Base-by-base conservation (phyloP, 2,888 invertebrate genomes). In the Caenorhabditis sp. region DNA sequence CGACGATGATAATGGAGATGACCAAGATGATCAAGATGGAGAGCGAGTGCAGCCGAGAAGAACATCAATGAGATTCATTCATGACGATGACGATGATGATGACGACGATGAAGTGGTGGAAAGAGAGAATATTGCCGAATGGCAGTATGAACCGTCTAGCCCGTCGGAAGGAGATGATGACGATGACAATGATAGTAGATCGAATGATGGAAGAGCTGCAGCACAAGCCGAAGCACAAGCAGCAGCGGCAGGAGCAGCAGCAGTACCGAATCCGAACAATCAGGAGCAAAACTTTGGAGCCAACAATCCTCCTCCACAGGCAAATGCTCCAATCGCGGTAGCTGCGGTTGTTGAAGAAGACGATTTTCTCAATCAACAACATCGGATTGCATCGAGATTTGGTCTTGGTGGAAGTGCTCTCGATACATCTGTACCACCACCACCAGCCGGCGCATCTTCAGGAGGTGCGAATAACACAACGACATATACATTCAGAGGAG, bases 21-120 rank as follows among this genome's bases (percentile, higher is more conserved):
- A 78, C n/a, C 76, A 64, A 27, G 78, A 77, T 23, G 61, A 74
- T 36, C 70, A 64, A 43, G 75, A 52, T 1, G 75, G 70, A 49
- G 68, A 61, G 36, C 63, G 56, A 27, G 59, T 43, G 23, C n/a
- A n/a, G 21, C 12, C 3, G n/a, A 49, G 12, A 12, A 2, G 17
- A 5, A 17, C 5, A 3, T 3, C 53, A 25, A 25, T 59, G 21
- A 25, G 38, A 57, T 38, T 36, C 12, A 38, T 43, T 25, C 25
- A 50, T 25, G 58, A 43, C 20, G 53, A 36, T 10, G 50, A 73
- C 31, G 73, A 57, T 17, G 21, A 63, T 43, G 69, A 66, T 12
- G 65, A 56, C 1, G 64, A n/a, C 5, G 64, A 60, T 1, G 67
- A 62, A 0, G 66, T 50, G 10, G 58, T 63, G 25, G 68, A 73